phyloP scores from a whole-genome alignment of 2,797 vertebrate genomes.

The Macropus fuliginosus region DNA sequence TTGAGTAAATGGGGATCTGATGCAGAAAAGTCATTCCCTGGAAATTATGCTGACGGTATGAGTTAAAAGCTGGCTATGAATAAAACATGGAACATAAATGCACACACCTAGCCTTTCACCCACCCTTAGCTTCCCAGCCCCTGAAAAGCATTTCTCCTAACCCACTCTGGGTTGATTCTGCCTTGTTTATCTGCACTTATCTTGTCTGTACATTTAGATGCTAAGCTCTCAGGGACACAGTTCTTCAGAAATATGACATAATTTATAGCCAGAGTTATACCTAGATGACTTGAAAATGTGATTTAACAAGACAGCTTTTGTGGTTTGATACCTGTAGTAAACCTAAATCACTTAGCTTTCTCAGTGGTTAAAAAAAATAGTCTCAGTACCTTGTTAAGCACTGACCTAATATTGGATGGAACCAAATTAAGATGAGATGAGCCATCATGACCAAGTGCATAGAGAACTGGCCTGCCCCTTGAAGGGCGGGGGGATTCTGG shows the following conservation, averaged over 20 bases:
- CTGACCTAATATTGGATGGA: conserved; percentile 51
- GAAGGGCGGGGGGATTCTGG: background rate
- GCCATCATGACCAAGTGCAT: background rate
- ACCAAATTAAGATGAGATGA: conserved; percentile 20
- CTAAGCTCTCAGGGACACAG: conserved; percentile 44
- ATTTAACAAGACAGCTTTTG: conserved; percentile 53
- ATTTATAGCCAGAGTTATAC: conserved; percentile 55
- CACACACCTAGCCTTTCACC: conserved; percentile 17
- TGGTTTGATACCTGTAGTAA: conserved; percentile 43
- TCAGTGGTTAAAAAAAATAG: conserved; percentile 59
- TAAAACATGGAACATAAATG: conserved; percentile 53
- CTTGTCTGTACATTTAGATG: conserved; percentile 47
- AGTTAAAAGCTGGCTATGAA: conserved; percentile 63
- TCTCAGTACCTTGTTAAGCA: conserved; percentile 56
- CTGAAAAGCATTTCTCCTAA: conserved; percentile 55
- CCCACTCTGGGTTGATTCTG: conserved; percentile 44
- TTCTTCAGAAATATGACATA: conserved; percentile 60
- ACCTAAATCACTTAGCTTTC: conserved; percentile 58
- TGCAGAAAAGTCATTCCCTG: conserved; percentile 57
- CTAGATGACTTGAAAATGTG: conserved; percentile 54
- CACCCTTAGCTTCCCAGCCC: conserved; percentile 38
- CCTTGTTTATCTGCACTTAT: conserved; percentile 47
- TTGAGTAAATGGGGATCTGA: conserved; percentile 52
- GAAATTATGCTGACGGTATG: conserved; percentile 44
- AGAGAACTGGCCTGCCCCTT: background rate